Conservation (phyloP, 2,888 invertebrate genomes). For the Phyllotreta striolata region DNA sequence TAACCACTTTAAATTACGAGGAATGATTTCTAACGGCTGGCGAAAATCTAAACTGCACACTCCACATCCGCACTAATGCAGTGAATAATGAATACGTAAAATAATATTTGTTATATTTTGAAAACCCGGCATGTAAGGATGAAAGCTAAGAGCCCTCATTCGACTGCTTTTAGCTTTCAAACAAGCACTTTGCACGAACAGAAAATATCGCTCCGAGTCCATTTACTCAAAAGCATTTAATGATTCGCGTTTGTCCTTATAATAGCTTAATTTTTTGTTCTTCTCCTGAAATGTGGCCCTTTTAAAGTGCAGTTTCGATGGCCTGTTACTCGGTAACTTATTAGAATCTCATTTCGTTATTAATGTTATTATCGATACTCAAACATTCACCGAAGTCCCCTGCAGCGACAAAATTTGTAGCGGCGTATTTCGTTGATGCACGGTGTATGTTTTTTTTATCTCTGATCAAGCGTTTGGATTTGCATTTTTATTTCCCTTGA, state of each 20-base stretch:
- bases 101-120: conserved; percentile 51
- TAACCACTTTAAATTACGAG: too few species aligned
- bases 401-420: conserved; percentile 2
- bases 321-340: neutral
- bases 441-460: conserved; percentile 23
- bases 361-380: neutral
- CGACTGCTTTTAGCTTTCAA: conserved; percentile 56
- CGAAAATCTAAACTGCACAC: conserved; percentile 5
- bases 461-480: conserved; percentile 22
- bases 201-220: conserved; percentile 53
- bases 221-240: conserved; percentile 56
- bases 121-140: conserved; percentile 47
- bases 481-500: conserved; percentile 23
- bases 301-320: conserved; percentile 33
- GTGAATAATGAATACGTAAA: conserved; percentile 45
- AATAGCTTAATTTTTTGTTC: conserved; percentile 38
- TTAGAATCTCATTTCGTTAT: too few species aligned
- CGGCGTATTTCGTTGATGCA: conserved; percentile 18
- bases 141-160: conserved; percentile 53
- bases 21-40: neutral
- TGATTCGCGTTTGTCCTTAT: conserved; percentile 50
- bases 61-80: conserved; percentile 4
- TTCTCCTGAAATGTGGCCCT: conserved; percentile 37
- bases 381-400: conserved; percentile 6
- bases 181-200: conserved; percentile 51